Evolutionary conservation across 2,113 vertebrate genomes (phyloP), one percentile per base, ranked within the genome.

Genomic region (Butorides virescens): DNA sequence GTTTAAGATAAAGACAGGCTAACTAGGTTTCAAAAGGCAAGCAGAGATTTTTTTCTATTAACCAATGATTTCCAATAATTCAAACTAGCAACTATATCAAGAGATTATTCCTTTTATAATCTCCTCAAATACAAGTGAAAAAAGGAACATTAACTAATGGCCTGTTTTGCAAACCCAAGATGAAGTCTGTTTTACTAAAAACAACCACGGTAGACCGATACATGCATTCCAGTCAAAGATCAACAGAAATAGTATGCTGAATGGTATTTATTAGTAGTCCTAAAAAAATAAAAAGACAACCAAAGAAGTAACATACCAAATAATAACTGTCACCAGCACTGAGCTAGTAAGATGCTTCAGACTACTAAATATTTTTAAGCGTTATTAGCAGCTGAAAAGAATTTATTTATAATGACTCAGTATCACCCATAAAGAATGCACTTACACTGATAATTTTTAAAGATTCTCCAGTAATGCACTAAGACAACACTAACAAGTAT

Each of bases 201-300:
- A 12, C 1, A 37, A 70, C 13, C 0, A 5, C 2, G 2, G 36
- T 4, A 30, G 37, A 65, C 27, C 29, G 9, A 80, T 34, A 39
- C 3, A 23, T 14, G 11, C 21, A 59, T 49, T 83, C 29, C 44
- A 88, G 53, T 42, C 58, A 80, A 72, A 56, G 3, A 59, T 29
- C 14, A 46, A 59, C 18, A 76, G 62, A 86, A 85, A 27, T 1
- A 66, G 4, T 36, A 59, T 5, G 49, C 1, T 23, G 19, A 86
- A 72, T 25, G 5, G 15, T 13, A 66, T 74, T 66, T 75, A 66
- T 70, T 36, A 70, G 7, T 26, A 70, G 19, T 14, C 26, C 13
- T 30, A 14, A 17, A 73, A 61, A 53, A 50, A 44, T 34, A 47
- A 4, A 13, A 23, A n/a, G 6, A 9, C 15, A 71, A 27, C 1